A percentile compares a stretch with the other conserved stretches of the same genome.
Evolutionary conservation across 2,113 vertebrate genomes (phyloP).

Genomic region (Trochalopteron elliotii): DNA sequence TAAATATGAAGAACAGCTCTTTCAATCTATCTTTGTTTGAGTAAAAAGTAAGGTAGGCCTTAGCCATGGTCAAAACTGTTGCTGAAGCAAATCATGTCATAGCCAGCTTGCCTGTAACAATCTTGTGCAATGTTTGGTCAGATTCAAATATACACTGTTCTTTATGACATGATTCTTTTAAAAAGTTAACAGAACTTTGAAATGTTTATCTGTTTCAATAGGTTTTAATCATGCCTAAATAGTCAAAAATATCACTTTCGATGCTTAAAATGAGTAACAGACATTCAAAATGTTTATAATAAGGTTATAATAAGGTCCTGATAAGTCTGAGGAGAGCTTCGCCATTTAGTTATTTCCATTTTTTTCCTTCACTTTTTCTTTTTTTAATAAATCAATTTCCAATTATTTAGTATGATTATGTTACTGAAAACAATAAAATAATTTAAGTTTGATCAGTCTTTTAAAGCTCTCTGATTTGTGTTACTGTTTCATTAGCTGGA

Average conservation of each 20-base stretch:
- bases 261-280: not conserved
- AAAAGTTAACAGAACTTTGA: not conserved
- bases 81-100: not conserved
- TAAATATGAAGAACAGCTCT: not conserved
- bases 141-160: not conserved
- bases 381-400: not conserved
- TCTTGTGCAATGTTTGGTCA: not conserved
- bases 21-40: not conserved
- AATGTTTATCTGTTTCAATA: not conserved
- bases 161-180: accelerated
- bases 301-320: not conserved
- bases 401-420: not conserved
- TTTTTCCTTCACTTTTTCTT: not conserved
- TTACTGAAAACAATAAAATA: not conserved
- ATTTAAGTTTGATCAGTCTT: not conserved
- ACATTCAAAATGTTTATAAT: not conserved
- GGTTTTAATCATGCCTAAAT: not conserved
- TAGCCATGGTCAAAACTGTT: not conserved
- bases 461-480: not conserved
- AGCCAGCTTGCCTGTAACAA: not conserved
- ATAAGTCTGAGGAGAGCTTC: not conserved
- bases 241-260: not conserved
- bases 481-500: not conserved
- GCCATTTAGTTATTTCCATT: not conserved
- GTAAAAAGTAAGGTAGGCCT: not conserved